Conservation (phyloP, 2,113 vertebrate species). For the Xenopus tropicalis region UCB_Xtro_10.0 CM004450.2:43130501-43131000, state of each 20-base stretch:
- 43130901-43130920: constrained; percentile 45
- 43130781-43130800: constrained; percentile 32
- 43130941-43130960: constrained; percentile 40
- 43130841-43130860: constrained; percentile 8
- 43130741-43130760: constrained; percentile 2
- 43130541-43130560: no score
- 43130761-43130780: constrained; percentile 11
- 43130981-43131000: constrained; percentile 42
- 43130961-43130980: constrained; percentile 45
- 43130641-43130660: no score
- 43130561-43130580: no score
- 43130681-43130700: no score
- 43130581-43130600: no score
- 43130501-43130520: no score
- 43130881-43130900: constrained; percentile 46
- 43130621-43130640: no score
- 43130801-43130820: constrained; percentile 37
- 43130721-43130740: constrained; percentile 9
- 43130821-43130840: constrained; percentile 38
- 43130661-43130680: no score
- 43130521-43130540: no score
- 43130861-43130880: constrained; percentile 38
- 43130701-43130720: background rate
- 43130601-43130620: no score
- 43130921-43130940: constrained; percentile 42